Evolutionary conservation across 2,888 invertebrate species (phyloP), one percentile per base, ranked within the genome.

Genomic region (Rotaria sp.): DNA sequence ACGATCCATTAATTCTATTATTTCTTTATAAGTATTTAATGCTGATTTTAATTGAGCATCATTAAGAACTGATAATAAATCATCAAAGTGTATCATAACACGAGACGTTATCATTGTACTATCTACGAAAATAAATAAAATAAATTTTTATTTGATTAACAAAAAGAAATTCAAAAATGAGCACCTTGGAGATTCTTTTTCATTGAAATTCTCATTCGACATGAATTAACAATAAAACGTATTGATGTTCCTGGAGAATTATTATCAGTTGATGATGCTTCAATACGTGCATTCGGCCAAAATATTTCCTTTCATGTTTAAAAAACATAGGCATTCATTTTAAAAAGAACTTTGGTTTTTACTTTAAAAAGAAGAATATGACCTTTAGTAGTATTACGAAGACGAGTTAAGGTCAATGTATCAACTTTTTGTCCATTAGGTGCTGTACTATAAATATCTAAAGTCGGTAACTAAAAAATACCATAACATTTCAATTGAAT

Each of bases 21-120:
- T 89, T 35, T 91, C 90, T 87, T 90, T 90, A 85, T 89, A 89
- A 88, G 91, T 91, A 86, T 90, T 87, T 52, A 97, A 92, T 85
- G 96, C 96, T n/a, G 97, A 97, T 89, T 96, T 95, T 74, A 97
- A 92, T 91, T 97, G 97, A 0, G 96, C 96, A 92, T 97, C 97
- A 0, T 97, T 97, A 87, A 97, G 92, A 75, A 98, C 97, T 97
- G 98, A 99, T 52, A 98, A 93, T 84, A 99, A 93, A 90, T 98
- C 97, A 91, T 99, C 97, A 88, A 99, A 93, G 88, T 97, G 95
- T 85, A 98, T 93, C 87, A 95, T 95, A 88, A 99, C 93, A 86
- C 96, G 94, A 52, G 97, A 97, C 2, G 96, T 95, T 90, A 97
- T 92, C 86, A 98, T 94, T 88, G 95, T 94, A 90, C 97, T 97